Evolutionary conservation across 2,888 invertebrate species (phyloP).

Genomic region (Stenodera caucasica): DNA sequence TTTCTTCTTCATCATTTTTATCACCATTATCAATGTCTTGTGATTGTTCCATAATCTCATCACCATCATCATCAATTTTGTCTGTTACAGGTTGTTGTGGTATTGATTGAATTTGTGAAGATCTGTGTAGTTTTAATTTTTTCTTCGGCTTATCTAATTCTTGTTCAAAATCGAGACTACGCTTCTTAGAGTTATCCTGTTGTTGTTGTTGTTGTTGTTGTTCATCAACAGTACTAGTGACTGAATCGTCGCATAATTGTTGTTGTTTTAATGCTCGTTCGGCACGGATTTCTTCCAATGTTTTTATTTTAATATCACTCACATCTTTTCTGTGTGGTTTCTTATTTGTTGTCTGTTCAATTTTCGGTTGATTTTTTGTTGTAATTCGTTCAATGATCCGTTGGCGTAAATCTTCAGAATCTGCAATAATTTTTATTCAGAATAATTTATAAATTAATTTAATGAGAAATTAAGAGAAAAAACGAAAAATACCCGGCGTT

Average conservation of each 20-base stretch:
- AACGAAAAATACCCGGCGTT: constrained; percentile 49
- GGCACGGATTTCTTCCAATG: constrained; percentile 54
- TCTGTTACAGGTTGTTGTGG: constrained; percentile 12
- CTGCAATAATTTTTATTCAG: constrained; percentile 3
- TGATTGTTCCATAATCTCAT: constrained; percentile 15
- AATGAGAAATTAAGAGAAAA: not conserved
- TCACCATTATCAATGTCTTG: constrained; percentile 15
- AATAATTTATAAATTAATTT: too few species aligned
- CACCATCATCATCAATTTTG: constrained; percentile 29
- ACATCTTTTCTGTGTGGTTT: constrained; percentile 25
- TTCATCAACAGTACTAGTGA: constrained; percentile 19
- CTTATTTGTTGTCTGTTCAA: constrained; percentile 14
- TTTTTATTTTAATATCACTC: constrained; percentile 52
- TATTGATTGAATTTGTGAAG: not conserved
- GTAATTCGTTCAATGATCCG: constrained; percentile 44
- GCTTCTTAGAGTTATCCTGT: constrained; percentile 13
- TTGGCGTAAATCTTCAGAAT: constrained; percentile 42
- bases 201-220: constrained; percentile 20
- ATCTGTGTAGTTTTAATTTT: constrained; percentile 46
- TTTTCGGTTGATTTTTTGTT: constrained; percentile 27
- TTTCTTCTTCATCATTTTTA: constrained; percentile 17
- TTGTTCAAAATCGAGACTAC: constrained; percentile 17
- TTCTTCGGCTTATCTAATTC: constrained; percentile 27
- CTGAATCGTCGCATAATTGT: constrained; percentile 23
- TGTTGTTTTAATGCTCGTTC: constrained; percentile 36